These are phyloP conservation scores for Tetranychus piercei DNA, from an alignment of 2,888 invertebrate species.

Conservation along the genomic window DNA sequence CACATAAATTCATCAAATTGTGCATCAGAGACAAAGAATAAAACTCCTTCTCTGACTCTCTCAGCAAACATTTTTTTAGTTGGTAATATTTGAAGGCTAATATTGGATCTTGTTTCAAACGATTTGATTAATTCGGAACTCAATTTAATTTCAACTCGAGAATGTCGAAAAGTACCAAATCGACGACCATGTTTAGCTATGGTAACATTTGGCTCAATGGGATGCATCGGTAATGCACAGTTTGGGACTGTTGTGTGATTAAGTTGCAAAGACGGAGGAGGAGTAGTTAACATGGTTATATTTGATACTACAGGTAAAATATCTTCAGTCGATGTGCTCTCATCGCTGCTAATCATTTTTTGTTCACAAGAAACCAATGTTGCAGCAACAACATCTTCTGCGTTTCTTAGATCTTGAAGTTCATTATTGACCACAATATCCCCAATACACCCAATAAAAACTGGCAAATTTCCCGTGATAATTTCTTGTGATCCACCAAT, in stretches of 20 bases:
- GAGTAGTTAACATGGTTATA: neutral
- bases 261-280: no score
- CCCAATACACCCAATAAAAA: conserved; percentile 68
- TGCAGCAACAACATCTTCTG: conserved; percentile 36
- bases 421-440: conserved; percentile 73
- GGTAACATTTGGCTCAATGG: conserved; percentile 31
- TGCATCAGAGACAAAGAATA: conserved; percentile 54
- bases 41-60: conserved; percentile 40
- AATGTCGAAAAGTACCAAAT: neutral
- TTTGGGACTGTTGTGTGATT: neutral
- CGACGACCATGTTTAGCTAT: conserved; percentile 18
- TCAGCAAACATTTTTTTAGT: conserved; percentile 29
- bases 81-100: conserved; percentile 31
- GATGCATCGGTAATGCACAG: conserved; percentile 27
- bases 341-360: neutral
- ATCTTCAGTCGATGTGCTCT: neutral
- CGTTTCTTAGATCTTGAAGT: conserved; percentile 55
- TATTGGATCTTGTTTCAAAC: neutral
- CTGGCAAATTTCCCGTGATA: conserved; percentile 38
- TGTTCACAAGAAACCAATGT: conserved; percentile 28
- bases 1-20: conserved; percentile 51
- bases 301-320: neutral
- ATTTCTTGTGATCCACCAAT: conserved; percentile 63
- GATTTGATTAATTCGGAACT: neutral
- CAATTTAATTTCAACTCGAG: neutral